Evolutionary conservation across 2,888 invertebrate species (phyloP).

Genomic region (Odontocolon sp.): DNA sequence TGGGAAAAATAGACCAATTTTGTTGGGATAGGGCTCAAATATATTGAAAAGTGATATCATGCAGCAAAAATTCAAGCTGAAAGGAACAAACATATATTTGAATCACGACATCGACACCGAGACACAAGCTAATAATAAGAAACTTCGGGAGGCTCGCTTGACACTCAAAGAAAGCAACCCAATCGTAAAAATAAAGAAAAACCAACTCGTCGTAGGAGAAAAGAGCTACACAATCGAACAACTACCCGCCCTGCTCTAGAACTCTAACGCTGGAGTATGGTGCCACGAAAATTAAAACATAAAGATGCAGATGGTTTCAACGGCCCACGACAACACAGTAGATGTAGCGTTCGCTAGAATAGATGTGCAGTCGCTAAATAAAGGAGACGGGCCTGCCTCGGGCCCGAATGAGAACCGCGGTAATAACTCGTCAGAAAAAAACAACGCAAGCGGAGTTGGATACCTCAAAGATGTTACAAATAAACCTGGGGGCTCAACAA

Average conservation of each 20-base stretch:
- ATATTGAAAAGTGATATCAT: neutral
- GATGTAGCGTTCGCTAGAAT: no score
- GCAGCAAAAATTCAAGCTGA: neutral
- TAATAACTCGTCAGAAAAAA: no score
- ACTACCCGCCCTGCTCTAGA: neutral
- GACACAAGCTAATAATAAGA: neutral
- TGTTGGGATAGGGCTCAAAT: neutral
- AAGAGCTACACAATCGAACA: neutral
- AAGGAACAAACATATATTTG: neutral
- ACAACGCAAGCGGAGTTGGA: neutral
- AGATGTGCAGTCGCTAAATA: no score
- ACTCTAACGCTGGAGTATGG: neutral
- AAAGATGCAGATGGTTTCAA: neutral
- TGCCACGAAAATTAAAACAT: neutral
- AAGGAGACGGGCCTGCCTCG: no score
- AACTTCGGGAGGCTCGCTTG: neutral
- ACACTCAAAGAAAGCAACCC: neutral
- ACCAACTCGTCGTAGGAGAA: neutral
- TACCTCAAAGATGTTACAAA: neutral
- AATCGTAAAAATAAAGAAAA: neutral
- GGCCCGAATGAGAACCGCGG: no score
- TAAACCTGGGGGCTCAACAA: neutral
- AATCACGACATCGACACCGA: neutral
- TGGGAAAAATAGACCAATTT: neutral
- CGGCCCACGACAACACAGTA: no score